phyloP scores from a whole-genome alignment of 2,797 vertebrate genomes.

The Dromococcyx pavoninus region DNA sequence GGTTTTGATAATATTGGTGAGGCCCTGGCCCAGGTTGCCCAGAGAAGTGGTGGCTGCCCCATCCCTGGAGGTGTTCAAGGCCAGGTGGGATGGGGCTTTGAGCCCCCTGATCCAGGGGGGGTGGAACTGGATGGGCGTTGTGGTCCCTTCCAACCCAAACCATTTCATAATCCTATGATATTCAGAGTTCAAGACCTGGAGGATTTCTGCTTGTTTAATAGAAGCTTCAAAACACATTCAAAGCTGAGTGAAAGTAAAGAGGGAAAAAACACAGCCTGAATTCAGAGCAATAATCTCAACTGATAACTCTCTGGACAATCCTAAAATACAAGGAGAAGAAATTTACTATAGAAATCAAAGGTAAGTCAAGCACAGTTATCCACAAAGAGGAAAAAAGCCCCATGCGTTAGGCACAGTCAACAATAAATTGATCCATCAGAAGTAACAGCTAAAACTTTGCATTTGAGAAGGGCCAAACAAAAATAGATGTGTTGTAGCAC shows the following conservation, averaged over 20 bases:
- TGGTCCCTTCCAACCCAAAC: too few species aligned
- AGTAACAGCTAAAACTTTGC: accelerated
- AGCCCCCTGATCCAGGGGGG: too few species aligned
- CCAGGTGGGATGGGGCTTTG: too few species aligned
- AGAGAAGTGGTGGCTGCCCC: too few species aligned
- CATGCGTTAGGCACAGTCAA: not conserved
- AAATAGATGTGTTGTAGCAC: accelerated
- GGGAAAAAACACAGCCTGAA: not conserved
- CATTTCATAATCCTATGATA: too few species aligned
- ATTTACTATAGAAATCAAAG: not conserved
- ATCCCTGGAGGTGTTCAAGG: too few species aligned
- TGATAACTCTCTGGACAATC: not conserved
- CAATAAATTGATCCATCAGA: not conserved
- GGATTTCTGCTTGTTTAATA: not conserved
- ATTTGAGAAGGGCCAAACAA: not conserved
- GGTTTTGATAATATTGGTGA: not conserved
- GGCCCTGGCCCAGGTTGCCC: too few species aligned
- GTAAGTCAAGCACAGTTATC: not conserved
- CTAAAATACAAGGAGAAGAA: not conserved
- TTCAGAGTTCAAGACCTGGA: not conserved
- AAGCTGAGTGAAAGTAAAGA: not conserved
- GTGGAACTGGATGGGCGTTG: too few species aligned
- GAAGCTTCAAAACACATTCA: not conserved
- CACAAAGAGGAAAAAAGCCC: not conserved
- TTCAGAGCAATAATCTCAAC: not conserved